Base-by-base conservation (phyloP, 2,888 invertebrate species). In the Sylvicola fuscatus region DNA sequence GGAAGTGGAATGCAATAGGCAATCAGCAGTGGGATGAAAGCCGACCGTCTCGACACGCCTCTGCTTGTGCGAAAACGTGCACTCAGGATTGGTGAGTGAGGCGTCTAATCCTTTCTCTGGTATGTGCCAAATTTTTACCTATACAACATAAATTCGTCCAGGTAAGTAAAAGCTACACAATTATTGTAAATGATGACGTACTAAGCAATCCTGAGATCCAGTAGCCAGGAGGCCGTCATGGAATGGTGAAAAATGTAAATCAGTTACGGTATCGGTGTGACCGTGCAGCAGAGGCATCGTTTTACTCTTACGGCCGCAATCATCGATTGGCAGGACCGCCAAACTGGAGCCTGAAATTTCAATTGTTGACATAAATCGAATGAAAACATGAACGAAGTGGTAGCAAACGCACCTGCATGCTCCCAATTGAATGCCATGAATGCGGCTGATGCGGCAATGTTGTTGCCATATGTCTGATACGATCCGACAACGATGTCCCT, bases 401-500 rank as follows among this genome's bases (percentile, higher is more conserved):
- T 16, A 26, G 4, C 29, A 12, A 30, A 31, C 21, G 37, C 53
- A 71, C 72, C 82, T 46, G 81, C 81, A 52, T 86, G 83, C 57
- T 93, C 92, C 65, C 87, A 83, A 55, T 90, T 90, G 53, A 93
- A 95, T 12, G 89, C 92, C 78, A 92, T 84, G 53, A 89, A 90
- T 8, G 81, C 77, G 12, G 83, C 83, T 6, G 90, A 90, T 15
- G 90, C 82, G 49, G 87, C 74, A 50, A 95, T 90, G 58, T 90
- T 92, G 58, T 92, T 92, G 39, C 93, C 90, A 62, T 83, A 89
- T 13, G 89, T 89, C 54, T 87, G 86, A 58, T 92, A 83, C 26
- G 84, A 87, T 17, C 89, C 90, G 39, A 92, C 84, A 49, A 78
- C 79, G 46, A 95, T 72, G 56, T 92, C 92, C 45, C 84, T 71